These are phyloP conservation scores for Scelioninae gen. 1 DNA, from an alignment of 2,888 invertebrate species.

Conservation along the genomic window DNA sequence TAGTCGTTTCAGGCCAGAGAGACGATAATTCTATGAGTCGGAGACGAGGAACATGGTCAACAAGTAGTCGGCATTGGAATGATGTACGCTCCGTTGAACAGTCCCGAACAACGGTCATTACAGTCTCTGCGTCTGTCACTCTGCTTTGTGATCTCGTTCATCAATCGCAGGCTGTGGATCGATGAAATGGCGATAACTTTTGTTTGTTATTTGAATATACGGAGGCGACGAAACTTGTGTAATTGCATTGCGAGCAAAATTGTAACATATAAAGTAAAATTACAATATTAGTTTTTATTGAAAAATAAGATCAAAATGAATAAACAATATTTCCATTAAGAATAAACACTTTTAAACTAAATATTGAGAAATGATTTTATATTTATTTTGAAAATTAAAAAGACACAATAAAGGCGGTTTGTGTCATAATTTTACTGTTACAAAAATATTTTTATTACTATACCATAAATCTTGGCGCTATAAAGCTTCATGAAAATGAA, in stretches of 20 bases:
- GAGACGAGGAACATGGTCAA: constrained; percentile 75
- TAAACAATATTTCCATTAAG: too few species aligned
- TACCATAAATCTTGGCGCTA: too few species aligned
- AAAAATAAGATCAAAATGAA: too few species aligned
- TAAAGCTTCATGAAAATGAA: too few species aligned
- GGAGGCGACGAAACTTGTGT: neutral
- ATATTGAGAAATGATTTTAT: too few species aligned
- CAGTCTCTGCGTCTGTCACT: constrained; percentile 70
- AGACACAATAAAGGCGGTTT: too few species aligned
- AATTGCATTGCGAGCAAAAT: neutral
- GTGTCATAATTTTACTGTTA: too few species aligned
- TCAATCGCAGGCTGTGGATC: constrained; percentile 38
- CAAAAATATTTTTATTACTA: too few species aligned
- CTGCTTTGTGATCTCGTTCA: constrained; percentile 45
- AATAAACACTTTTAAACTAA: too few species aligned
- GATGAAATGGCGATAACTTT: constrained; percentile 18
- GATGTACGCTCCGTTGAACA: constrained; percentile 73
- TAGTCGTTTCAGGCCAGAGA: constrained; percentile 72
- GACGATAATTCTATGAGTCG: constrained; percentile 78
- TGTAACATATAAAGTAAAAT: too few species aligned
- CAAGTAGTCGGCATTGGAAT: constrained; percentile 76
- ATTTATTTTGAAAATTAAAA: too few species aligned
- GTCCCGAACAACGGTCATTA: constrained; percentile 74
- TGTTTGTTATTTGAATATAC: constrained; percentile 20
- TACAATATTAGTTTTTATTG: too few species aligned